These are phyloP conservation scores for Chanos chanos DNA, from an alignment of 2,797 vertebrate genomes.

Conservation along the genomic window DNA sequence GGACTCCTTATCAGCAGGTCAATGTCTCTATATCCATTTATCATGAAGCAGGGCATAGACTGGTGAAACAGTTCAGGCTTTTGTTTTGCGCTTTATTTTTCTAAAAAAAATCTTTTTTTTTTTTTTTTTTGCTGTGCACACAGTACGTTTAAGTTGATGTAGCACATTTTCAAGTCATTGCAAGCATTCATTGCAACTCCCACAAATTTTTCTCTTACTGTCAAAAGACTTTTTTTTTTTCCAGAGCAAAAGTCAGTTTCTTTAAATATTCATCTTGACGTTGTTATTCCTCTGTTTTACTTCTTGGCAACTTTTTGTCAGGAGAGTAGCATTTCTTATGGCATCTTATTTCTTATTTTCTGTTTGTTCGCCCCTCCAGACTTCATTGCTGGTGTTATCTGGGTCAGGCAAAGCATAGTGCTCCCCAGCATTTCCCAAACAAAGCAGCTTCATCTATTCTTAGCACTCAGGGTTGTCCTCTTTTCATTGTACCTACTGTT, in stretches of 20 bases:
- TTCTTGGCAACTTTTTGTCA: constrained; percentile 62
- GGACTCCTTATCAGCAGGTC: constrained; percentile 16
- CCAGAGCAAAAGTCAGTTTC: constrained; percentile 62
- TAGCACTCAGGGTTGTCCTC: constrained; percentile 53
- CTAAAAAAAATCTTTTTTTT: too few species aligned
- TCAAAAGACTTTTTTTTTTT: constrained; percentile 44
- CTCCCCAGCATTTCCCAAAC: constrained; percentile 46
- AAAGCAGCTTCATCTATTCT: constrained; percentile 55
- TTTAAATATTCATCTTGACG: constrained; percentile 63
- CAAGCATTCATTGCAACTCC: constrained; percentile 45
- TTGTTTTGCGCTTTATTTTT: too few species aligned
- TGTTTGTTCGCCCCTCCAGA: constrained; percentile 60
- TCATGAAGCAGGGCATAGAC: constrained; percentile 14
- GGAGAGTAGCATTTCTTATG: constrained; percentile 52
- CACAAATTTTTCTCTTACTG: constrained; percentile 45
- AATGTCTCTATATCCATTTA: constrained; percentile 18
- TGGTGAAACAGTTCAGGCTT: constrained; percentile 5
- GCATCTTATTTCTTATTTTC: constrained; percentile 41
- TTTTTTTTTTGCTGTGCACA: constrained; percentile 56
- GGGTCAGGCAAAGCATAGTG: constrained; percentile 57
- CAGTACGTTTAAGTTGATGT: constrained; percentile 65
- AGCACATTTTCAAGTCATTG: constrained; percentile 50
- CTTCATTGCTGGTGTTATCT: constrained; percentile 57
- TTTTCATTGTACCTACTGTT: constrained; percentile 60
- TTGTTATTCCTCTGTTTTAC: constrained; percentile 28